Percentiles rank a stretch among this genome's conserved stretches.
phyloP scores from a whole-genome alignment of 1,140 invertebrate genomes.

The Formica selysi region DNA sequence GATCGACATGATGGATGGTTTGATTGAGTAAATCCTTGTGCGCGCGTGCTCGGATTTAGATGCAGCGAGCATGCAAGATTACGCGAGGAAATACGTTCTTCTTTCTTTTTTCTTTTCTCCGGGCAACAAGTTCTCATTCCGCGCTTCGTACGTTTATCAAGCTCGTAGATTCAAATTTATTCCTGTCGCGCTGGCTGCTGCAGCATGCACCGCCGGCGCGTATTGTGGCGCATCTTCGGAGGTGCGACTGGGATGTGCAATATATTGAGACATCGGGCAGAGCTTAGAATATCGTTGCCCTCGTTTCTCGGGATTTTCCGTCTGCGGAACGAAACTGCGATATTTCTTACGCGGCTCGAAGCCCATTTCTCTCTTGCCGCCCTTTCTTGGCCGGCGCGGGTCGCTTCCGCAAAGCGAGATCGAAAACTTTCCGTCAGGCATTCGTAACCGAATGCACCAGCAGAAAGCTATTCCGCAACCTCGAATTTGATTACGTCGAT shows the following conservation, averaged over 20 bases:
- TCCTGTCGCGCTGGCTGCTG: slow-evolving; percentile 37
- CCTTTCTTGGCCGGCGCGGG: neutral
- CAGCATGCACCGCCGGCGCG: slow-evolving; percentile 9
- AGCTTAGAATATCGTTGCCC: slow-evolving; percentile 60
- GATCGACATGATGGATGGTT: neutral
- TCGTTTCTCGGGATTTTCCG: slow-evolving; percentile 36
- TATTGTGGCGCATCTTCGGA: slow-evolving; percentile 44
- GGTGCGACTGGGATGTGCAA: slow-evolving; percentile 36
- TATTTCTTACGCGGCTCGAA: slow-evolving; percentile 46
- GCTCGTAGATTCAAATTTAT: slow-evolving; percentile 63
- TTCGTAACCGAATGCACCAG: no score
- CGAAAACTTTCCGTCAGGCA: neutral
- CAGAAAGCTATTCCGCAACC: slow-evolving; percentile 35
- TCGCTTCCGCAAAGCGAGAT: neutral
- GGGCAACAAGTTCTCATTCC: slow-evolving; percentile 58
- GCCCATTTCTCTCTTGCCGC: neutral
- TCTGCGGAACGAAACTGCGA: slow-evolving; percentile 1
- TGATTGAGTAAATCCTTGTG: slow-evolving; percentile 26
- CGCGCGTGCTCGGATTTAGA: slow-evolving; percentile 1
- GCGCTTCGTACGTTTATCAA: slow-evolving; percentile 58
- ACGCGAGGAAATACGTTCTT: slow-evolving; percentile 32
- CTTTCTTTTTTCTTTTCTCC: neutral
- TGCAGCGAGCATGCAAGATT: slow-evolving; percentile 25
- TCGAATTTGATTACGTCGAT: slow-evolving; percentile 36
- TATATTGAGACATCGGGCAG: slow-evolving; percentile 58